Percentiles rank a stretch among this genome's conserved stretches.
These are phyloP conservation scores for Lacanobia wlatinum DNA, from an alignment of 2,888 invertebrate species.

Conservation along the genomic window DNA sequence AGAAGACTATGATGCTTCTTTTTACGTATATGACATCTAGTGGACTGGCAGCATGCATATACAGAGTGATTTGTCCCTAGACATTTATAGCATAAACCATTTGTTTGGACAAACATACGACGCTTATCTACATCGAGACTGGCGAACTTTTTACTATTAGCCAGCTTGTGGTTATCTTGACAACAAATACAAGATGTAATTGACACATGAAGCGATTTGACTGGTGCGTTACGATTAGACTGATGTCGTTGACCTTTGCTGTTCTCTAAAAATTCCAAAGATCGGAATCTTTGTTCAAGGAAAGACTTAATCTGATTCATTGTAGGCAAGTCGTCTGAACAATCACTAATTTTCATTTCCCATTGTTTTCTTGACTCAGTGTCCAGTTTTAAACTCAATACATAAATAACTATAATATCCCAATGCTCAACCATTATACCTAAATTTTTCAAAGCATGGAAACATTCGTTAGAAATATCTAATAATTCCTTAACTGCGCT, in stretches of 20 bases:
- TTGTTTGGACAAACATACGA: slow-evolving; percentile 25
- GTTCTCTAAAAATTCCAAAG: slow-evolving; percentile 14
- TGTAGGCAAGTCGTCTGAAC: slow-evolving; percentile 18
- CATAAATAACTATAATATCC: too few relatives aligned
- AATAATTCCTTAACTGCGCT: not conserved
- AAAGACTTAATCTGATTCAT: slow-evolving; percentile 8
- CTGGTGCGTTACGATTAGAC: not conserved
- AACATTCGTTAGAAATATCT: slow-evolving; percentile 10
- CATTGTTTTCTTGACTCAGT: too few relatives aligned
- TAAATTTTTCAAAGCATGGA: not conserved
- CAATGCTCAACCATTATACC: too few relatives aligned
- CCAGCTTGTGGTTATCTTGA: slow-evolving; percentile 10
- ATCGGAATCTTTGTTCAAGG: slow-evolving; percentile 15
- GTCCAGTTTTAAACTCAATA: too few relatives aligned
- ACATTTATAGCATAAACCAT: slow-evolving; percentile 24
- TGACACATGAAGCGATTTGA: slow-evolving; percentile 11
- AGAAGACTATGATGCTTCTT: slow-evolving; percentile 25
- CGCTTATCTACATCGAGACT: slow-evolving; percentile 2
- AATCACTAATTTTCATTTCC: slow-evolving; percentile 8
- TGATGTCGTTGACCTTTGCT: slow-evolving; percentile 1
- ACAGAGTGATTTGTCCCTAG: slow-evolving; percentile 5
- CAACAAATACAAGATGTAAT: slow-evolving; percentile 5
- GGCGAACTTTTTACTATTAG: slow-evolving; percentile 20
- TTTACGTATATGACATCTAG: slow-evolving; percentile 4
- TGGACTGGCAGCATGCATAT: slow-evolving; percentile 8